These are phyloP conservation scores for Aporophyla nigra DNA, from an alignment of 2,888 invertebrate species.

Conservation along the genomic window DNA sequence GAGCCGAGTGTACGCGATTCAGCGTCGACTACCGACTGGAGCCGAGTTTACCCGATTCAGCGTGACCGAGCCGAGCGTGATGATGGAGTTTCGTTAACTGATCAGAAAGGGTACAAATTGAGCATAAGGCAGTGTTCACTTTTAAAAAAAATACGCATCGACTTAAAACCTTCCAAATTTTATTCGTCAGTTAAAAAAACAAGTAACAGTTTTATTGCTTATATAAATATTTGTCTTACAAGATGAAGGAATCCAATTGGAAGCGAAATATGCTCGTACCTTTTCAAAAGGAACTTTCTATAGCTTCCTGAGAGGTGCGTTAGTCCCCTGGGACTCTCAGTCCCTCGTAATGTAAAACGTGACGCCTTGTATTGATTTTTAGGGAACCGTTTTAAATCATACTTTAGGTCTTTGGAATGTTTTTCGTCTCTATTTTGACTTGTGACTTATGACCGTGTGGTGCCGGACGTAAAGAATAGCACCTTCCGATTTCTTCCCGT, in stretches of 20 bases:
- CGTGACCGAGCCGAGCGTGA: background rate
- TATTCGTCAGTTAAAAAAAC: background rate
- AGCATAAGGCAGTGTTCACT: background rate
- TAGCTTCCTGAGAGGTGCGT: conserved; percentile 2
- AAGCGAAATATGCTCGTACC: background rate
- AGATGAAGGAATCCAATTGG: background rate
- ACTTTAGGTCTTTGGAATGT: background rate
- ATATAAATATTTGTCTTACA: background rate
- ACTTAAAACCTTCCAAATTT: background rate
- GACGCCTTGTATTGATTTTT: conserved; percentile 44
- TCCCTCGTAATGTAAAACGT: conserved; percentile 36
- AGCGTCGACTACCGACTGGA: background rate
- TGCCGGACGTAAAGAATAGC: too few species aligned
- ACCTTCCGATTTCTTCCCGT: too few species aligned
- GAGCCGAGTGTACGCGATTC: background rate
- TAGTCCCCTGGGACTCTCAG: conserved; percentile 1
- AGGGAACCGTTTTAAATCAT: conserved; percentile 28
- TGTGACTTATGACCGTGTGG: too few species aligned
- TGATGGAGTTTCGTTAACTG: background rate
- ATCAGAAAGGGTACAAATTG: too few species aligned
- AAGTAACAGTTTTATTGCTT: background rate
- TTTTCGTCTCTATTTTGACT: background rate
- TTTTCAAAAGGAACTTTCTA: conserved; percentile 18
- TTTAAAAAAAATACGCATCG: background rate
- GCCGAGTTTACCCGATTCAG: background rate